Percentiles rank a stretch among this genome's conserved stretches.
Evolutionary conservation across 2,797 vertebrate genomes (phyloP).

Genomic region (Gallinago nigripennis): DNA sequence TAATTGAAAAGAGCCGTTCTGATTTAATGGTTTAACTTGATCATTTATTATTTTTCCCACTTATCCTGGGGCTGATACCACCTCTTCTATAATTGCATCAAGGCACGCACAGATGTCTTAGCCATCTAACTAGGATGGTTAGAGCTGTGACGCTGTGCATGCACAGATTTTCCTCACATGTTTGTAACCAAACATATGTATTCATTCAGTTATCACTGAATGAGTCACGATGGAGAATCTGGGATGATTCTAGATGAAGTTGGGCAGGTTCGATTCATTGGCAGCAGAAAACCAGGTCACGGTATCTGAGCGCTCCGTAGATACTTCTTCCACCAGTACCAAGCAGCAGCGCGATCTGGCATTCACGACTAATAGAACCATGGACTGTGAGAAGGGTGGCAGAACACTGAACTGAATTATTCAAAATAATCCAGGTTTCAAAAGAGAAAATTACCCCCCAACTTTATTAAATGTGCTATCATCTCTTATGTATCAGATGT

Average conservation of each 20-base stretch:
- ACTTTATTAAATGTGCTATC: background rate
- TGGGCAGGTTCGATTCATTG: background rate
- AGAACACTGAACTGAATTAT: background rate
- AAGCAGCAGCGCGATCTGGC: background rate
- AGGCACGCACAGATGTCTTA: background rate
- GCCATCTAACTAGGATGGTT: background rate
- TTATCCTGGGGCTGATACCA: background rate
- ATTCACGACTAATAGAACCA: background rate
- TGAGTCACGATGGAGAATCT: background rate
- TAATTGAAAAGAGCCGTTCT: background rate
- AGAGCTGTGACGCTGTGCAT: fast-evolving
- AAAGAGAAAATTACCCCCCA: background rate
- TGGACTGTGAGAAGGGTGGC: background rate
- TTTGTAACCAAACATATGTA: background rate
- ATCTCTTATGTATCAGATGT: background rate
- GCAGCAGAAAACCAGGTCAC: background rate
- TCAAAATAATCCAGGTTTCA: background rate
- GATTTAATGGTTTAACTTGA: background rate
- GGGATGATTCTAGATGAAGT: background rate
- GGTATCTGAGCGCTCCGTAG: fast-evolving
- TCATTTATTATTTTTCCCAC: background rate
- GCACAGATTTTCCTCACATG: fast-evolving
- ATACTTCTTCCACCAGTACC: background rate
- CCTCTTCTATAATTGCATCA: background rate
- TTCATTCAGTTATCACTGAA: background rate